Conservation (phyloP, 2,888 invertebrate genomes). For the Synergus itoensis region DNA sequence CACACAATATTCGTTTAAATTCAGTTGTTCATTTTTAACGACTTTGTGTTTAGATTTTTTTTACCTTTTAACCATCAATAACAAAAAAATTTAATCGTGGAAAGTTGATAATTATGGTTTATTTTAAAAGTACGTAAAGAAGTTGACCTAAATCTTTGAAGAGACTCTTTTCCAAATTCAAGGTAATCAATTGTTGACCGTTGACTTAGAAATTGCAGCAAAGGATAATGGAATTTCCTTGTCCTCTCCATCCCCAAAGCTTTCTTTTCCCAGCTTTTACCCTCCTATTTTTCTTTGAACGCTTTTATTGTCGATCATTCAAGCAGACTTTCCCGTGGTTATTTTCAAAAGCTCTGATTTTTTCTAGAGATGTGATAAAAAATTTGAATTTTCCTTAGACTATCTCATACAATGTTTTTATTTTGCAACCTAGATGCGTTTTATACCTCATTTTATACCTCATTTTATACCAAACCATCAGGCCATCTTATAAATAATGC, state of each 20-base stretch:
- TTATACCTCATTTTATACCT: no score
- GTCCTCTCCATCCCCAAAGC: conserved; percentile 45
- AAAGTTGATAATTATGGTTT: not conserved
- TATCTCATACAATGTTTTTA: no score
- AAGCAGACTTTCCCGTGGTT: not conserved
- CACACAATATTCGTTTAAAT: not conserved
- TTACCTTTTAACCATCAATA: not conserved
- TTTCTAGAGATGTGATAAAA: not conserved
- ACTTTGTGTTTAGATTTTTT: not conserved
- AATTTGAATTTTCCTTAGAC: no score
- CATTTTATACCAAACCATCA: not conserved
- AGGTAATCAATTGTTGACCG: conserved; percentile 5
- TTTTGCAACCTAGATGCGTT: not conserved
- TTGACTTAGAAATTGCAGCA: conserved; percentile 20
- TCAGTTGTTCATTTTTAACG: not conserved
- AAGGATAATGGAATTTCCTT: conserved; percentile 61
- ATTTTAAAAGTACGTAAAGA: not conserved
- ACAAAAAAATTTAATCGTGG: not conserved
- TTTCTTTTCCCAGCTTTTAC: conserved; percentile 26
- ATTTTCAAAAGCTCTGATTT: conserved; percentile 1
- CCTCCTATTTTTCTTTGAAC: conserved; percentile 37
- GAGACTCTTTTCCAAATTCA: not conserved
- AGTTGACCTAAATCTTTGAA: not conserved
- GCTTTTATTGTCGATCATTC: conserved; percentile 23
- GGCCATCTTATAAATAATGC: conserved; percentile 70